Evolutionary conservation across 2,113 vertebrate species (phyloP).

Genomic region (Sus scrofa): DNA sequence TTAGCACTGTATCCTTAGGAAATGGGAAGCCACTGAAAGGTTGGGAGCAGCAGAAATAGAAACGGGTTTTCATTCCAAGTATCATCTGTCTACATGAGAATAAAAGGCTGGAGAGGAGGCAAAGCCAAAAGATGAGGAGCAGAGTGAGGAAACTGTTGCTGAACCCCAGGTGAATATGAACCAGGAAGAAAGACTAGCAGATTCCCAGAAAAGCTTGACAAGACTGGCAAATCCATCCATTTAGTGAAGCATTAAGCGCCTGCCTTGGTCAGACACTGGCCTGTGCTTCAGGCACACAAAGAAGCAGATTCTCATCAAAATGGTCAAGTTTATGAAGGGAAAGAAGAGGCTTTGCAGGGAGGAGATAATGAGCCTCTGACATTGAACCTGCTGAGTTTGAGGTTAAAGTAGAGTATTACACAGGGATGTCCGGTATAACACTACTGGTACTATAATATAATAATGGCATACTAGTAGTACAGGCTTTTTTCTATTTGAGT

Average conservation of each 20-base stretch:
- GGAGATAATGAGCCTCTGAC: neutral
- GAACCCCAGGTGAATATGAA: neutral
- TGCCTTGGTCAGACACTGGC: neutral
- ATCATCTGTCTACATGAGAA: neutral
- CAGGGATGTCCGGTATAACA: neutral
- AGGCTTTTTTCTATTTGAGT: neutral
- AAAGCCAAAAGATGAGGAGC: neutral
- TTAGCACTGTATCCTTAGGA: neutral
- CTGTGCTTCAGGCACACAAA: rapidly evolving
- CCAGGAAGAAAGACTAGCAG: rapidly evolving
- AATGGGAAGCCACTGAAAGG: neutral
- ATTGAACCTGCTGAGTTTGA: neutral
- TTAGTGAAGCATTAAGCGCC: rapidly evolving
- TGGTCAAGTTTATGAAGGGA: neutral
- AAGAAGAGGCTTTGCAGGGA: neutral
- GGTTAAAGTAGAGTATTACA: neutral
- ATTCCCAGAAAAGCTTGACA: no score
- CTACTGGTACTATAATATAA: no score
- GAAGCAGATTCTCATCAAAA: neutral
- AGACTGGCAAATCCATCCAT: rapidly evolving
- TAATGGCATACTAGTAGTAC: no score
- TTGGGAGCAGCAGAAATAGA: rapidly evolving
- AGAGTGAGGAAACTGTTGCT: neutral
- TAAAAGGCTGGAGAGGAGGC: neutral
- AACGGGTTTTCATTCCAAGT: neutral